Percentiles rank a stretch among this genome's conserved stretches.
phyloP scores from a whole-genome alignment of 2,797 vertebrate species.

The Lacerta viridis region DNA sequence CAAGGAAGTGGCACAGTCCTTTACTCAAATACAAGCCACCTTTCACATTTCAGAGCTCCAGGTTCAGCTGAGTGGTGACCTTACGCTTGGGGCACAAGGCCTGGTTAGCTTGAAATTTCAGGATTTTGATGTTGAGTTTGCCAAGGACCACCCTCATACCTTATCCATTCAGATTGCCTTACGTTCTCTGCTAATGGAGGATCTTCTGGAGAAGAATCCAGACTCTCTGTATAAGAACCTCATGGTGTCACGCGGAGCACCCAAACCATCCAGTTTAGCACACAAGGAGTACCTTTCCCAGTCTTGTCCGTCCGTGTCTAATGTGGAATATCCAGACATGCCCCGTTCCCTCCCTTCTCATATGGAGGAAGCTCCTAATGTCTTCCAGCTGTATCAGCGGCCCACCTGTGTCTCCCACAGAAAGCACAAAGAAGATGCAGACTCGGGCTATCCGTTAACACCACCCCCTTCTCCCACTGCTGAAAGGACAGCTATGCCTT shows the following conservation, averaged over 20 bases:
- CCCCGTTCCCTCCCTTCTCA: slow-evolving; percentile 96
- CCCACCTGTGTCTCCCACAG: slow-evolving; percentile 87
- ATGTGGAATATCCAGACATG: slow-evolving; percentile 93
- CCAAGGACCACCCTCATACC: slow-evolving; percentile 92
- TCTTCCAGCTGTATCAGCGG: slow-evolving; percentile 97
- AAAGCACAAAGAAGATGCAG: slow-evolving; percentile 81
- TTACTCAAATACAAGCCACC: slow-evolving; percentile 93
- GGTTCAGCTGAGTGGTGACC: slow-evolving; percentile 93
- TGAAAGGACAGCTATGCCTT: slow-evolving; percentile 73
- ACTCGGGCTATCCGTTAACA: slow-evolving; percentile 88
- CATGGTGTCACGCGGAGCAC: slow-evolving; percentile 95
- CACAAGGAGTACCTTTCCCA: slow-evolving; percentile 97
- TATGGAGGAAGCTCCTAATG: slow-evolving; percentile 96
- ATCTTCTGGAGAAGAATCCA: slow-evolving; percentile 92
- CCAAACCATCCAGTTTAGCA: slow-evolving; percentile 91
- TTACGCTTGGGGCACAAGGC: slow-evolving; percentile 93
- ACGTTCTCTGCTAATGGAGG: slow-evolving; percentile 95
- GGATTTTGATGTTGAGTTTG: slow-evolving; percentile 94
- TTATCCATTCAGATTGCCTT: slow-evolving; percentile 92
- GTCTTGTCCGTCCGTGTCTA: slow-evolving; percentile 92
- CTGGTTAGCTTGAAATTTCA: slow-evolving; percentile 95
- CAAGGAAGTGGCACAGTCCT: slow-evolving; percentile 80
- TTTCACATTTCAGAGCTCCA: slow-evolving; percentile 93
- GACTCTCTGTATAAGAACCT: slow-evolving; percentile 95
- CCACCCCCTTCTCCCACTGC: slow-evolving; percentile 94